These are phyloP conservation scores for Physeter macrocephalus DNA, from an alignment of 2,113 vertebrate species.

Conservation along the genomic window DNA sequence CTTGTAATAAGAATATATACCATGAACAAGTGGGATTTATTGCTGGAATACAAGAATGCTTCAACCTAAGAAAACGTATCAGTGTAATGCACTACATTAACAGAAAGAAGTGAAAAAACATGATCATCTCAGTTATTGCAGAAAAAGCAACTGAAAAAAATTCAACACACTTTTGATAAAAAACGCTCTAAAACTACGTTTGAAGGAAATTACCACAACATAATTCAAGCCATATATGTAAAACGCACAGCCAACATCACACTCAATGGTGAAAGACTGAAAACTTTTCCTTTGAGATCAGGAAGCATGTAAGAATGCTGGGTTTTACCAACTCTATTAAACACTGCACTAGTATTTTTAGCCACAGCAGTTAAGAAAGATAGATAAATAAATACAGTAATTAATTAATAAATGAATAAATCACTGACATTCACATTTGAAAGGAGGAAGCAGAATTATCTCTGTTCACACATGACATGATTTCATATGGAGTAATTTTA, in stretches of 20 bases:
- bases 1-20: neutral
- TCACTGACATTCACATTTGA: neutral
- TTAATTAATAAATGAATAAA: neutral
- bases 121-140: neutral
- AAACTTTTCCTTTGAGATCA: neutral
- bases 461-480: neutral
- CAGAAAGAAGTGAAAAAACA: neutral
- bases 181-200: neutral
- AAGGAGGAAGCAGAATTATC: neutral
- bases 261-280: neutral
- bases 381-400: neutral
- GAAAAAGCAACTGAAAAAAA: neutral
- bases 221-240: neutral
- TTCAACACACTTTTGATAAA: neutral
- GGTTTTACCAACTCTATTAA: neutral
- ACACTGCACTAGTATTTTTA: neutral
- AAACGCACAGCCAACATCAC: neutral
- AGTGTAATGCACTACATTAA: neutral
- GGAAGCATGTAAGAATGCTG: neutral
- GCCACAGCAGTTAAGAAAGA: neutral
- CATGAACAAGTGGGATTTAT: neutral
- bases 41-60: neutral
- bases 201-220: neutral
- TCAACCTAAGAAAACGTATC: neutral
- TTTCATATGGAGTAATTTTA: neutral